These are phyloP conservation scores for Lineus longissimus DNA, from an alignment of 1,140 invertebrate genomes.

Conservation along the genomic window DNA sequence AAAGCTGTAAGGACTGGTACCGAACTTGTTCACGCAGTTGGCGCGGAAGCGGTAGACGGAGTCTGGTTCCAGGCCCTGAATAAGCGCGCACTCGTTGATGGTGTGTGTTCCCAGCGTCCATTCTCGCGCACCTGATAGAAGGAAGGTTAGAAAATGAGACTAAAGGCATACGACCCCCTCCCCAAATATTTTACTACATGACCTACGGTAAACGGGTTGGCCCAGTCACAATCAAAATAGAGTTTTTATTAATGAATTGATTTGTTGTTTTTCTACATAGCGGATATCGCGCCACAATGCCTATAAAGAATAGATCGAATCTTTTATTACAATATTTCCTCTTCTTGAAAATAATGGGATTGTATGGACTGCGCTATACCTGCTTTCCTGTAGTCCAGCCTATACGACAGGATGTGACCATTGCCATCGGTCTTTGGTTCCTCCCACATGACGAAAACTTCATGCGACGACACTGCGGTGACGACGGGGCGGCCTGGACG, in stretches of 20 bases:
- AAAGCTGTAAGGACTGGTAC: conserved; percentile 57
- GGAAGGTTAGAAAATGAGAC: neutral
- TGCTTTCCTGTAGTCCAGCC: conserved; percentile 47
- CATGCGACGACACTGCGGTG: conserved; percentile 75
- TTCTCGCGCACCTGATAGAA: conserved; percentile 63
- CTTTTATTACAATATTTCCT: too few relatives aligned
- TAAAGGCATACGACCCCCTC: neutral
- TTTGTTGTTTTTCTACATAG: too few relatives aligned
- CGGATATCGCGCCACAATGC: too few relatives aligned
- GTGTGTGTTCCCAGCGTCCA: conserved; percentile 85
- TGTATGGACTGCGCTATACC: too few relatives aligned
- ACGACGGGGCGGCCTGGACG: conserved; percentile 83
- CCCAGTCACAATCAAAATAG: too few relatives aligned
- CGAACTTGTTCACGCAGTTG: conserved; percentile 83
- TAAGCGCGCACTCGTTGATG: conserved; percentile 88
- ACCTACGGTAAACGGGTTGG: too few relatives aligned
- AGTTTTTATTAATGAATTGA: too few relatives aligned
- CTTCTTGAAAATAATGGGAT: too few relatives aligned
- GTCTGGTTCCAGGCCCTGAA: conserved; percentile 71
- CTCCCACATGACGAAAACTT: conserved; percentile 70
- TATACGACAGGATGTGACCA: conserved; percentile 52
- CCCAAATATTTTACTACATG: too few relatives aligned
- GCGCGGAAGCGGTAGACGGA: conserved; percentile 85
- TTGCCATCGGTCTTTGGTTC: conserved; percentile 46
- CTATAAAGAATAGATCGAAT: too few relatives aligned